These are phyloP conservation scores for Trachelus tabidus DNA, from an alignment of 2,888 invertebrate genomes.

Conservation along the genomic window DNA sequence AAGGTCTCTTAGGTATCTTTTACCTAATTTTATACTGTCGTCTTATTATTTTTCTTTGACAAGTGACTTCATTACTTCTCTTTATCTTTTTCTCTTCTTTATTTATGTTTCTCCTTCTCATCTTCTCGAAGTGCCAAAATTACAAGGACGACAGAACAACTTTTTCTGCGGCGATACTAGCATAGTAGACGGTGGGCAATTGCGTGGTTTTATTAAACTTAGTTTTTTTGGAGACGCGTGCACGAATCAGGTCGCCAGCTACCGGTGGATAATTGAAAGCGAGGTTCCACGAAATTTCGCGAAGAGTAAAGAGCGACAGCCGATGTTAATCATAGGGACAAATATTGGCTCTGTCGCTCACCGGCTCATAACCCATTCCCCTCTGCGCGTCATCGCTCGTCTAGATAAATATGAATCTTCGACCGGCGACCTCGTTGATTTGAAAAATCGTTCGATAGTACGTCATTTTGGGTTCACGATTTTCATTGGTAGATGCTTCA, in stretches of 20 bases:
- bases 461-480: background rate
- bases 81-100: background rate
- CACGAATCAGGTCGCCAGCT: background rate
- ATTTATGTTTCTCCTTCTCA: background rate
- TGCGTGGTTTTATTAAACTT: background rate
- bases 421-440: background rate
- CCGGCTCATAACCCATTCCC: background rate
- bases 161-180: background rate
- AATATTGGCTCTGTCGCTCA: background rate
- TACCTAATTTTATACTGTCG: background rate
- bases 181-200: background rate
- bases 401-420: background rate
- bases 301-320: background rate
- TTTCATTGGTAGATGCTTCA: background rate
- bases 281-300: background rate
- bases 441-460: background rate
- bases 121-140: background rate
- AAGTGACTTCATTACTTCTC: background rate
- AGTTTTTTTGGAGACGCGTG: background rate
- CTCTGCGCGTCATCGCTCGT: background rate
- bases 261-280: background rate
- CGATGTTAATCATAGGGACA: background rate
- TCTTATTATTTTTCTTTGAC: background rate
- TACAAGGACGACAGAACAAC: background rate
- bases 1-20: background rate